Percentiles rank a stretch among this genome's conserved stretches.
phyloP scores from a whole-genome alignment of 2,113 vertebrate genomes.

The Eptesicus fuscus region DNA sequence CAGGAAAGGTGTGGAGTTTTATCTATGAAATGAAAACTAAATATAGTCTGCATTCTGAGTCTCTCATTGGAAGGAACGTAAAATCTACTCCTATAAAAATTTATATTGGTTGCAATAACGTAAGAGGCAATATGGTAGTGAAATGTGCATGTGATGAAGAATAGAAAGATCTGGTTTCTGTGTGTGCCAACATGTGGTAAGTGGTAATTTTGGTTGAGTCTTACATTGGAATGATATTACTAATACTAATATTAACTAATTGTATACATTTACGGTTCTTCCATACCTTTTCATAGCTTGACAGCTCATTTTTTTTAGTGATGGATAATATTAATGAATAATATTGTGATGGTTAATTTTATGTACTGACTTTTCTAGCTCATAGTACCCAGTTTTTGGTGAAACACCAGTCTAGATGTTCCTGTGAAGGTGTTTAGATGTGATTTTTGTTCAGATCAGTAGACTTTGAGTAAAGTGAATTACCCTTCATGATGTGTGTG shows the following conservation, averaged over 20 bases:
- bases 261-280: not conserved
- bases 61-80: not conserved
- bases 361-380: not conserved
- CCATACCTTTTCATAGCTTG: not conserved
- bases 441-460: not conserved
- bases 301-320: not conserved
- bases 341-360: not conserved
- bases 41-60: not conserved
- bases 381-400: not conserved
- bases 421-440: not conserved
- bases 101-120: not conserved
- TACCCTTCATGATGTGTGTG: not conserved
- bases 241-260: not conserved
- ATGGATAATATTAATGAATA: not conserved
- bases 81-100: constrained; percentile 1
- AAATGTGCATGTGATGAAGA: not conserved
- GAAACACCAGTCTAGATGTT: not conserved
- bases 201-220: not conserved
- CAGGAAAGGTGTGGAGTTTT: not conserved
- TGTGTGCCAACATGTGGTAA: not conserved
- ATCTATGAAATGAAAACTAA: not conserved
- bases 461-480: not conserved
- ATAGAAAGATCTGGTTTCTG: not conserved
- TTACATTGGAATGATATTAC: not conserved
- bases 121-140: not conserved